Conservation (phyloP, 2,888 invertebrate genomes). For the Volucella inflata region DNA sequence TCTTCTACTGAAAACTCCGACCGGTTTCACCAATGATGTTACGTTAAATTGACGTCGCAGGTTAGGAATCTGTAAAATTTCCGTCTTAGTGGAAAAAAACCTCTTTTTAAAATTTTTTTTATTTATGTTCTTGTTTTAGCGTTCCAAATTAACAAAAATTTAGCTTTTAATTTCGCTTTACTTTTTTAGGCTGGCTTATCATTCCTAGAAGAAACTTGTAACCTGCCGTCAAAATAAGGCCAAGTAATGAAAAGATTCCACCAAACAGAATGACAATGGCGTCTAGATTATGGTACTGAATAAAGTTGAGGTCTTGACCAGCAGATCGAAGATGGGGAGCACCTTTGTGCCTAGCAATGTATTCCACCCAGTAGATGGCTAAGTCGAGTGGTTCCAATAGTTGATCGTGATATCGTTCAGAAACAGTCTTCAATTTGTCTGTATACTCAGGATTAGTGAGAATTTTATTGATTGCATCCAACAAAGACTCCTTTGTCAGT, state of each 20-base stretch:
- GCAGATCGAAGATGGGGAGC: constrained; percentile 80
- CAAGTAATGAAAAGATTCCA: constrained; percentile 34
- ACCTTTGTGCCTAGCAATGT: constrained; percentile 80
- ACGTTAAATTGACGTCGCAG: no score
- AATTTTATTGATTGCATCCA: constrained; percentile 76
- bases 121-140: no score
- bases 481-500: constrained; percentile 79
- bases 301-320: constrained; percentile 79
- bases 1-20: no score
- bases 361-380: constrained; percentile 83
- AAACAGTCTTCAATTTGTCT: constrained; percentile 75
- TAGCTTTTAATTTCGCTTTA: constrained; percentile 14
- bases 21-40: no score
- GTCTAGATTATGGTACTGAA: constrained; percentile 79
- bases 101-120: no score
- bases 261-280: constrained; percentile 77
- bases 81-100: no score
- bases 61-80: no score
- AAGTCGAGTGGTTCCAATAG: constrained; percentile 79
- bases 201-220: constrained; percentile 3
- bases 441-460: constrained; percentile 77
- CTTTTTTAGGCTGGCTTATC: constrained; percentile 2
- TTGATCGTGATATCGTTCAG: constrained; percentile 80
- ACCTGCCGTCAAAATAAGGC: constrained; percentile 1
- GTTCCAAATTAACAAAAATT: no score